A percentile compares a stretch with the other conserved stretches of the same genome.
phyloP scores from a whole-genome alignment of 2,888 invertebrate species.

The Drosophila cracens region DNA sequence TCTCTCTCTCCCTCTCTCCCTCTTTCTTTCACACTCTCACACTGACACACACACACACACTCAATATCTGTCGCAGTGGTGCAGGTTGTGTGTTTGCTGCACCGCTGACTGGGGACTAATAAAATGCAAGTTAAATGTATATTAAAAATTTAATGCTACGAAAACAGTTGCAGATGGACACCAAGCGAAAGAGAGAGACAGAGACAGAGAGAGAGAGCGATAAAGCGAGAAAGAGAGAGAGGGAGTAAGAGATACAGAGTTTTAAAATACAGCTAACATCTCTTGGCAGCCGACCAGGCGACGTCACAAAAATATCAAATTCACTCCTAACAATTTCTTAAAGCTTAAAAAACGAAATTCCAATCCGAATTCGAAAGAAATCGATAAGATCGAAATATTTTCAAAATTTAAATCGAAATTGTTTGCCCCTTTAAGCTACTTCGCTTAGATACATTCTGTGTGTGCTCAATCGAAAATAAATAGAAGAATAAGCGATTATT shows the following conservation, averaged over 20 bases:
- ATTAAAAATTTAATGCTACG: conserved; percentile 75
- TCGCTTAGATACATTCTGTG: not conserved
- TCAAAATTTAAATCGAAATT: not conserved
- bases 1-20: not conserved
- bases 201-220: not conserved
- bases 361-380: not conserved
- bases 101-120: conserved; percentile 72
- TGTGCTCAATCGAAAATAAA: not conserved
- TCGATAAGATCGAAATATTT: not conserved
- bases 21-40: not conserved
- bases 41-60: not conserved
- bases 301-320: conserved; percentile 1
- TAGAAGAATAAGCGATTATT: not conserved
- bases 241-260: not conserved
- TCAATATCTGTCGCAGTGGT: not conserved
- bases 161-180: conserved; percentile 10
- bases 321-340: not conserved
- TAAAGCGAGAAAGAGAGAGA: not conserved
- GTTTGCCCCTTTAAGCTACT: not conserved
- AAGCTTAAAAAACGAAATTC: not conserved
- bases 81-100: conserved; percentile 24
- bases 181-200: not conserved
- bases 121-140: conserved; percentile 81
- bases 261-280: not conserved
- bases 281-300: conserved; percentile 48